These are phyloP conservation scores for Notothenia coriiceps DNA, from an alignment of 2,113 vertebrate genomes.

Conservation along the genomic window DNA sequence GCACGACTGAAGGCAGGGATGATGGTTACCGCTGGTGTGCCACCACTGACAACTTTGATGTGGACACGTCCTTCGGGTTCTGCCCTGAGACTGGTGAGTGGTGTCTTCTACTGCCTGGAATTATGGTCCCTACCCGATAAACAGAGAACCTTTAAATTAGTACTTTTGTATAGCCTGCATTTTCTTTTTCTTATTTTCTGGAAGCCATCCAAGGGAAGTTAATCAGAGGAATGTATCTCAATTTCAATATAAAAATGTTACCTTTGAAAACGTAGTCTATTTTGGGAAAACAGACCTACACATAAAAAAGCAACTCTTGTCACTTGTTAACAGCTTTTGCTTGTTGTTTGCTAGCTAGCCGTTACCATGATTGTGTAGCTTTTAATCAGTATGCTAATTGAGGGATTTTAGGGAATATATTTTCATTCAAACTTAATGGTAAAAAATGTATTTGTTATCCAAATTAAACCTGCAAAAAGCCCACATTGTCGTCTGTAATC, in stretches of 20 bases:
- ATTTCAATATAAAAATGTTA: not conserved
- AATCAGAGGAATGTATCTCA: not conserved
- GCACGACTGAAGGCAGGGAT: slow-evolving; percentile 92
- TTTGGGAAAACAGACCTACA: no score
- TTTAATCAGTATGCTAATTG: not conserved
- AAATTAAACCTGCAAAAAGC: not conserved
- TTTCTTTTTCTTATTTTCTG: not conserved
- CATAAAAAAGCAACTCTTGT: not conserved
- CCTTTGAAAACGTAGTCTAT: not conserved
- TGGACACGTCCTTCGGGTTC: slow-evolving; percentile 93
- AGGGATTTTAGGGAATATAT: not conserved
- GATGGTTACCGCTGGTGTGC: slow-evolving; percentile 98
- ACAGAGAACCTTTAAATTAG: not conserved
- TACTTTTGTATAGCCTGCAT: not conserved
- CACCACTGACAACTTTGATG: slow-evolving; percentile 96
- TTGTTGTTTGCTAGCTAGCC: not conserved
- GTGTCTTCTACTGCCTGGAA: not conserved
- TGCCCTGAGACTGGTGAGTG: slow-evolving; percentile 93
- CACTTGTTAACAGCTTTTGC: not conserved
- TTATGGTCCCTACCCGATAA: not conserved
- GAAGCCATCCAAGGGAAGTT: not conserved
- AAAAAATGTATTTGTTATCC: not conserved
- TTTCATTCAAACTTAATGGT: not conserved
- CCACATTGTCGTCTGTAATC: not conserved
- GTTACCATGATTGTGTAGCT: not conserved